Evolutionary conservation across 2,888 invertebrate genomes (phyloP), one percentile per base, ranked within the genome.

Genomic region (Drosophila aldrichi): DNA sequence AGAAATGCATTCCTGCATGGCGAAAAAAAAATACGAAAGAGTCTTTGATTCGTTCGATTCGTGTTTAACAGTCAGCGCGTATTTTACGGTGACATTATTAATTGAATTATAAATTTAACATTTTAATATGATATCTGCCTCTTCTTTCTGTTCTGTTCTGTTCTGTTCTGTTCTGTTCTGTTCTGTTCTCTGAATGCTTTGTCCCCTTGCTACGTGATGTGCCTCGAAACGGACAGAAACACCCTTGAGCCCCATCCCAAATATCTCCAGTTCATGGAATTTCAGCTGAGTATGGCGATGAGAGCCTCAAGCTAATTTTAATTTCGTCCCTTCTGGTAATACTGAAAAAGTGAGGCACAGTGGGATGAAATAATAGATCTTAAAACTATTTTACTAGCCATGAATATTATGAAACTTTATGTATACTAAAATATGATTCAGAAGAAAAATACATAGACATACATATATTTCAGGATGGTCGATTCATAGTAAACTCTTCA

Each of bases 71-170:
- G 58, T 40, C 66, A 22, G 25, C 48, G 54, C 61, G 57, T 74
- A 67, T 43, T 60, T 38, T 65, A 65, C 75, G 77, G 77, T 88
- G 88, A 83, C 90, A 77, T 85, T 92, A 91, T 91, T 91, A 91
- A 92, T 91, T 92, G 90, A 92, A 91, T 90, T 92, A 91, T 91
- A 91, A 91, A 92, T 92, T 91, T 75, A 56, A 84, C 75, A 82
- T 91, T 92, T 92, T 91, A 92, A 89, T 77, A 65, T 77, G 70
- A 76, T 70, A 58, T 51, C 60, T 76, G 73, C 29, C 38, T n/a
- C n/a, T n/a, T n/a, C n/a, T n/a, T n/a, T n/a, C n/a, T 40, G 20
- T 52, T 22, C 34, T 38, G 20, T 44, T 58, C 41, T 25, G 22
- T 29, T 40, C 40, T 32, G 20, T 52, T 22, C 34, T 38, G 20